phyloP scores from a whole-genome alignment of 2,888 invertebrate genomes.

The Platycheirus rosarum region DNA sequence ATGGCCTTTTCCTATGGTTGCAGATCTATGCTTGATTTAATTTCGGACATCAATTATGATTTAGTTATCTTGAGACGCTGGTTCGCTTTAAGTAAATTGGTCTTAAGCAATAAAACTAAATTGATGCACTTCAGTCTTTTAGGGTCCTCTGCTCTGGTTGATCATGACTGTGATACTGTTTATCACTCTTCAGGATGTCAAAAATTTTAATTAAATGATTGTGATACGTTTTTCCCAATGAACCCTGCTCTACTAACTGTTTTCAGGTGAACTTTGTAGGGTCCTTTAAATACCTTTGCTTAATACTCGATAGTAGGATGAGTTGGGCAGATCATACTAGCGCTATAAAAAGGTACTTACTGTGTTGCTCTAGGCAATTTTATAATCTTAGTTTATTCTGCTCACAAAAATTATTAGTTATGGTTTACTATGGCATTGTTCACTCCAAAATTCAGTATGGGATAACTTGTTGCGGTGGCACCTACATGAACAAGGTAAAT shows the following conservation, averaged over 20 bases:
- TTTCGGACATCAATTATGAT: no score
- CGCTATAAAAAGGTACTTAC: constrained; percentile 3
- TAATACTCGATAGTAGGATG: neutral
- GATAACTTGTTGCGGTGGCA: neutral
- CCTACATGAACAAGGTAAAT: neutral
- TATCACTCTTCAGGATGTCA: neutral
- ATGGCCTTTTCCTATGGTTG: neutral
- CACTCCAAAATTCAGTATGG: constrained; percentile 16
- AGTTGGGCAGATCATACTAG: neutral
- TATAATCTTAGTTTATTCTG: constrained; percentile 7
- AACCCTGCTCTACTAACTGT: neutral
- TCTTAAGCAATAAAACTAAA: constrained; percentile 13
- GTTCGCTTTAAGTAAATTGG: constrained; percentile 19
- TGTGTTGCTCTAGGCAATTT: constrained; percentile 15
- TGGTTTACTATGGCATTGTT: constrained; percentile 13
- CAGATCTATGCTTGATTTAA: constrained; percentile 2
- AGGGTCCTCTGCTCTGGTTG: neutral
- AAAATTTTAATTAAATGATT: neutral
- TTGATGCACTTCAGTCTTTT: constrained; percentile 1
- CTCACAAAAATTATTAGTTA: constrained; percentile 11
- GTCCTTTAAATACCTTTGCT: constrained; percentile 5
- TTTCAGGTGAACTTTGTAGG: constrained; percentile 2
- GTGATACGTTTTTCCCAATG: neutral
- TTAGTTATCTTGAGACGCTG: constrained; percentile 10
- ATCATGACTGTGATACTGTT: neutral